Base-by-base conservation (phyloP, 2,797 vertebrate species). In the Pogonophryne albipinna region DNA sequence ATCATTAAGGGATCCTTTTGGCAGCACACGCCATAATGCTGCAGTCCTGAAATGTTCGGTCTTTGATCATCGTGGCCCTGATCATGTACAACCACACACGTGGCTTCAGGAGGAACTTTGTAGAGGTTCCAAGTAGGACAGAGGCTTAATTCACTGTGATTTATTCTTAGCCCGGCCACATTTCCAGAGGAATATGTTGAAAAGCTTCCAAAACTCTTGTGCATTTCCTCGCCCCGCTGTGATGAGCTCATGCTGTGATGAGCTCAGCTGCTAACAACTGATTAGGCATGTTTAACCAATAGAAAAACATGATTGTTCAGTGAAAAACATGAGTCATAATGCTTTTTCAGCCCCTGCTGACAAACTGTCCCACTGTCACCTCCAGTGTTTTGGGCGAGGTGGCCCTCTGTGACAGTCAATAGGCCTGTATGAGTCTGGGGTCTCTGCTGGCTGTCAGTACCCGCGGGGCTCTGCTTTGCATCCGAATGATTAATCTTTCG, bases 401-500 rank as follows among this genome's bases (percentile, higher is more conserved):
- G 15, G 20, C 23, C 16, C 34, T 31, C 45, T 6, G 23, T 13
- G 61, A 31, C 8, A 23, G 49, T 87, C 90, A 91, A 83, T 83
- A 46, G 82, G 63, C 66, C 66, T 19, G 62, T 79, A 87, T 85
- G 75, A 89, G 81, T 59, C 68, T 63, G 11, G 68, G 85, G 73
- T 65, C 74, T 74, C 50, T 41, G 68, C 31, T 68, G 66, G 77
- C 72, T 81, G 76, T 77, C 80, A 19, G 58, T 17, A 38, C 77
- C 82, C 62, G 2, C n/a, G 46, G 62, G 74, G 52, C 70, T 84
- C 83, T 79, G 85, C 82, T 76, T 67, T 80, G 31, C 78, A 20
- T 91, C 85, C 60, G 66, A 68, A 82, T 94, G 91, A 93, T 94
- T 88, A 89, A 93, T 94, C 85, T 80, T 56, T 38, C 2, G 23